Percentiles rank a stretch among this genome's conserved stretches.
These are phyloP conservation scores for Pedionomus torquatus DNA, from an alignment of 2,113 vertebrate genomes.

Conservation along the genomic window DNA sequence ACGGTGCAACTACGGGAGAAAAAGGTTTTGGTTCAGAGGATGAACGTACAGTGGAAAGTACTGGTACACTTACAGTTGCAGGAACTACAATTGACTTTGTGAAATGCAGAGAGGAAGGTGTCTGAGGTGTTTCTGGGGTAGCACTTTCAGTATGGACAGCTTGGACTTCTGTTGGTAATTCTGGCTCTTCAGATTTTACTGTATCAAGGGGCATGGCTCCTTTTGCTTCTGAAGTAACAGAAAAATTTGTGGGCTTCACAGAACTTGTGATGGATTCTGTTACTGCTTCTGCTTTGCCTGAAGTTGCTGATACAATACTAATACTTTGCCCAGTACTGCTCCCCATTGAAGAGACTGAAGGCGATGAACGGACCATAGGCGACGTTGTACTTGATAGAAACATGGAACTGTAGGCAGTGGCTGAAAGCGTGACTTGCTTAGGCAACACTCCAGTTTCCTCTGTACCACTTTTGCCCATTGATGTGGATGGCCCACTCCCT, in stretches of 20 bases:
- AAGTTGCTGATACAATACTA: background rate
- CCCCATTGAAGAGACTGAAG: background rate
- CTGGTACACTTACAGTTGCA: background rate
- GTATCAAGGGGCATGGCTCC: background rate
- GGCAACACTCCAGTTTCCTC: conserved; percentile 39
- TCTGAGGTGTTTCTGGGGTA: background rate
- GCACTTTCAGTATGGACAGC: background rate
- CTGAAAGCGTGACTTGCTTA: conserved; percentile 50
- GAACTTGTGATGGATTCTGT: background rate
- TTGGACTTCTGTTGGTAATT: background rate
- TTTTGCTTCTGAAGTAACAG: background rate
- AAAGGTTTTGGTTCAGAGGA: background rate
- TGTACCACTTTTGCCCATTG: conserved; percentile 21
- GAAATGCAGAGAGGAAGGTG: background rate
- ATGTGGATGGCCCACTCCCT: background rate
- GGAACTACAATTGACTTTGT: background rate
- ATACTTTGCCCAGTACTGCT: background rate
- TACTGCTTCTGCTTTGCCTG: background rate
- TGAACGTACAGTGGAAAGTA: background rate
- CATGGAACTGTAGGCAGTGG: background rate
- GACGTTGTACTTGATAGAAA: background rate
- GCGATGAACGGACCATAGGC: background rate
- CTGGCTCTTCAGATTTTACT: background rate
- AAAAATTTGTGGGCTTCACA: background rate
- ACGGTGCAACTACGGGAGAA: background rate